A percentile compares a stretch with the other conserved stretches of the same genome.
These are phyloP conservation scores for Mixornis gularis DNA, from an alignment of 2,113 vertebrate genomes.

Conservation along the genomic window DNA sequence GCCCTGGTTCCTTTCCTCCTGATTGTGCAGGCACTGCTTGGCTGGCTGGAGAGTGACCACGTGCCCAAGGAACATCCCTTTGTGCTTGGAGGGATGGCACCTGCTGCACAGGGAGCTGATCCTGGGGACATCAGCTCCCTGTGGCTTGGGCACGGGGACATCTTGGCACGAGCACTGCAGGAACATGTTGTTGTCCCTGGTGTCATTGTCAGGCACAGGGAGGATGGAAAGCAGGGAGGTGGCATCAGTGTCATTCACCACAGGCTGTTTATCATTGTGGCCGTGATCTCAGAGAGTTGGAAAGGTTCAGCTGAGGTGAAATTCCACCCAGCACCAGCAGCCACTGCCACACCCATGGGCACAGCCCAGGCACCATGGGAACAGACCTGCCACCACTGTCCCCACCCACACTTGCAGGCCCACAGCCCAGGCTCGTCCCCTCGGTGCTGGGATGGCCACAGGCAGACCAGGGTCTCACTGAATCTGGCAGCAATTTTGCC, in stretches of 20 bases:
- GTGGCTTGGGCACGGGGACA: background rate
- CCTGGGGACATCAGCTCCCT: background rate
- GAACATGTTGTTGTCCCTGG: background rate
- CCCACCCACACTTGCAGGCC: background rate
- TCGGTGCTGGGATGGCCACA: background rate
- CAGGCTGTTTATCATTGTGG: background rate
- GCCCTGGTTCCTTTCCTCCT: background rate
- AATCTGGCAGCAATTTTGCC: background rate
- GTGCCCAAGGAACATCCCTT: fast-evolving
- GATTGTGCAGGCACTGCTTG: background rate
- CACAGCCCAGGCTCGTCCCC: background rate
- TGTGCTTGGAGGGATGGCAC: background rate
- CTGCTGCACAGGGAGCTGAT: background rate
- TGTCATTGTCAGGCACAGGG: background rate
- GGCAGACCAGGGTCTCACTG: fast-evolving
- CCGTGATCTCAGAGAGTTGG: fast-evolving
- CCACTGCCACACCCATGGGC: background rate
- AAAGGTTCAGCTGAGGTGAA: background rate
- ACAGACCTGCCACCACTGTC: background rate
- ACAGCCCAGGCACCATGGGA: background rate
- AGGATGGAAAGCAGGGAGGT: background rate
- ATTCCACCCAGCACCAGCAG: background rate
- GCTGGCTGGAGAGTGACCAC: background rate
- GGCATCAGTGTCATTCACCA: background rate
- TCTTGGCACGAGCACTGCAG: background rate